Percentiles rank a stretch among this genome's conserved stretches.
Conservation (phyloP, 2,797 vertebrate species). For the Gobio occitaniae region DNA sequence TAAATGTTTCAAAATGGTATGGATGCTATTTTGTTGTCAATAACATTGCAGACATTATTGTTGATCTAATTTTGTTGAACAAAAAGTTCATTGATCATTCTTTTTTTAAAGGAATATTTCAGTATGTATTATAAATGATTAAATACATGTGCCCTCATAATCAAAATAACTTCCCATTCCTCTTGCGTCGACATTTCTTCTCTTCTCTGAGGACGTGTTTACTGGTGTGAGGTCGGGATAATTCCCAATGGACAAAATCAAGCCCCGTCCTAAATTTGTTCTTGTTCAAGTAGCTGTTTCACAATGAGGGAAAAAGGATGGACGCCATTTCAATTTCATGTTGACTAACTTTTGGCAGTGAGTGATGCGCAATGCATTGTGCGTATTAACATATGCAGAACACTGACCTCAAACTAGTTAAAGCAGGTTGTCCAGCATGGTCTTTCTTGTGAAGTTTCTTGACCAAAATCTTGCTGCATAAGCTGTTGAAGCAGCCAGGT, state of each 20-base stretch:
- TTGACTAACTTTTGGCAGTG: neutral
- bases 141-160: neutral
- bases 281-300: neutral
- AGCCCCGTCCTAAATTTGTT: neutral
- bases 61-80: neutral
- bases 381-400: neutral
- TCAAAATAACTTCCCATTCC: neutral
- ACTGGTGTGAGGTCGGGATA: neutral
- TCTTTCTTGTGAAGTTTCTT: neutral
- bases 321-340: neutral
- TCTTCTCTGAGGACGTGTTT: neutral
- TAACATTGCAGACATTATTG: neutral
- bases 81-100: neutral
- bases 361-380: neutral
- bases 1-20: neutral
- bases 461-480: neutral
- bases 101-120: neutral
- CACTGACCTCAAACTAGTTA: neutral
- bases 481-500: conserved; percentile 18
- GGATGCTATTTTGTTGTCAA: neutral
- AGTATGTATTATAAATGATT: neutral
- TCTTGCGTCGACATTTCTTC: neutral
- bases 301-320: neutral
- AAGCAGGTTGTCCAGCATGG: neutral
- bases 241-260: neutral